A percentile compares a stretch with the other conserved stretches of the same genome.
Conservation (phyloP, 1,140 invertebrate genomes). For the Drosophila sechellia region DNA sequence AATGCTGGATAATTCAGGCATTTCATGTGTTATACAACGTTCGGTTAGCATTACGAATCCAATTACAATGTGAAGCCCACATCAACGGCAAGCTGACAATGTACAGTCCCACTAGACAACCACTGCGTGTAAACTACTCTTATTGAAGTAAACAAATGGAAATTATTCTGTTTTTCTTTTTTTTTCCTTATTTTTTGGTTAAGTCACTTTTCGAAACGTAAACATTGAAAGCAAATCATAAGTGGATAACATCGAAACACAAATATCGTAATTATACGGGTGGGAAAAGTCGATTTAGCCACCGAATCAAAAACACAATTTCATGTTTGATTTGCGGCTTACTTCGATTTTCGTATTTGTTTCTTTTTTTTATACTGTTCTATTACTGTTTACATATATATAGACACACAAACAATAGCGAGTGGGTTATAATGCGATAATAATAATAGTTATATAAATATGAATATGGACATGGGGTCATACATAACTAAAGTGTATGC, state of each 20-base stretch:
- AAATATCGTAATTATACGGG: conserved; percentile 49
- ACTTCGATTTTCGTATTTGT: conserved; percentile 46
- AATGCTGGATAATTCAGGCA: conserved; percentile 45
- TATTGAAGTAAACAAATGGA: conserved; percentile 84
- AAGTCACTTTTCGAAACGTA: conserved; percentile 63
- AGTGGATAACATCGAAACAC: conserved; percentile 72
- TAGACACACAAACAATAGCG: conserved; percentile 80
- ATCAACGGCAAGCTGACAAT: conserved; percentile 88
- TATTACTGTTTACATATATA: conserved; percentile 20
- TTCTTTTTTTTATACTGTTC: neutral
- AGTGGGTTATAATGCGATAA: conserved; percentile 74
- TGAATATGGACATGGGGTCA: conserved; percentile 18
- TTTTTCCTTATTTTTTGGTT: conserved; percentile 33
- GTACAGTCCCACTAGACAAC: conserved; percentile 86
- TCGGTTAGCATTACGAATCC: conserved; percentile 82
- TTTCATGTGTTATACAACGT: conserved; percentile 63
- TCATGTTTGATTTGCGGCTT: conserved; percentile 51
- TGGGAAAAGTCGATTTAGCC: conserved; percentile 43
- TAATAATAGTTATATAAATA: conserved; percentile 41
- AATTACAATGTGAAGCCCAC: conserved; percentile 86
- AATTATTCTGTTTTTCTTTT: conserved; percentile 40
- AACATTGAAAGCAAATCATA: conserved; percentile 78
- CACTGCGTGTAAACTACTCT: conserved; percentile 85
- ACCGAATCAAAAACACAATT: conserved; percentile 41
- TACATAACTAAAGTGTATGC: conserved; percentile 24